Base-by-base conservation (phyloP, 30 jellyfish, hydroid and myxozoan genomes). In the Aurelia sp. region DNA sequence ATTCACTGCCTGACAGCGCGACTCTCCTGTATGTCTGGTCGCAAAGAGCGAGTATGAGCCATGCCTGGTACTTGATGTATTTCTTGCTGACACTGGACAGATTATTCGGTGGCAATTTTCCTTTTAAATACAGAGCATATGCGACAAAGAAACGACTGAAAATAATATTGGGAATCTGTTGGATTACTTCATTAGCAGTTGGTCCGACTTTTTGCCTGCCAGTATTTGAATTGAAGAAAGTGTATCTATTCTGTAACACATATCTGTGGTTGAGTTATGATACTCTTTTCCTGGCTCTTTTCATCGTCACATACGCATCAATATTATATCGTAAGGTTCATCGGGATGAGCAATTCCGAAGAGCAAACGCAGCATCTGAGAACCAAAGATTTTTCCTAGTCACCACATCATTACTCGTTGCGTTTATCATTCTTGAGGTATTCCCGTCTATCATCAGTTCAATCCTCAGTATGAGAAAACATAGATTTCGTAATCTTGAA, bases 121-220 rank as follows among this genome's bases (percentile, higher is more conserved):
- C 69, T 59, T 59, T 59, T 7, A 59, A 21, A 59, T 59, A 59
- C 69, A 59, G 69, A 59, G 69, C 69, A 21, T 18, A n/a, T n/a
- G 69, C 33, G 13, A 18, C 69, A 13, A n/a, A 21, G 69, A 59
- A n/a, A n/a, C 13, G 23, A 21, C 6, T 59, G 23, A n/a, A 59
- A 18, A 59, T n/a, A 59, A 59, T 59, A 35, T 59, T 59, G 35
- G 33, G 13, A n/a, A 59, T 21, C 4, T n/a, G 23, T 15, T 59
- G 69, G 69, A 21, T 59, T 11, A 13, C 69, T 18, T 59, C 69
- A 8, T 59, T 59, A 18, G 23, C 69, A 59, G 33, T 21, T 18
- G 69, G 23, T 13, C 69, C 69, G 23, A 18, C 33, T 7, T 59
- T 18, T 21, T 59, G 69, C 33, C 55, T 44, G 8, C 55, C 55